Base-by-base conservation (phyloP, 2,113 vertebrate genomes). In the Odocoileus hemionus region DNA sequence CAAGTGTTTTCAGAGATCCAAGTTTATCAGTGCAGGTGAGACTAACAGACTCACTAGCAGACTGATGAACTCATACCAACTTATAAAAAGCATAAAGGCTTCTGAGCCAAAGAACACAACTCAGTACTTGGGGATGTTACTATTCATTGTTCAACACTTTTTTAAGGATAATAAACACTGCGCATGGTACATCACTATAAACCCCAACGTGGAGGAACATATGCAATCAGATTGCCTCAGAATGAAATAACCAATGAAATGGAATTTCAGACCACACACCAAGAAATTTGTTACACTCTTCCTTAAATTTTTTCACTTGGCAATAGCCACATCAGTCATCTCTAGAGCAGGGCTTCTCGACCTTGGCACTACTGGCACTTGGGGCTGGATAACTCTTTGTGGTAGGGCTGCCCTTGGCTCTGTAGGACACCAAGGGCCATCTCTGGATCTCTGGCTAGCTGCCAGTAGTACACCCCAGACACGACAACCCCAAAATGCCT, bases 141-240 rank as follows among this genome's bases (percentile, higher is more conserved):
- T 74, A 12, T 9, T 28, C 52, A 4, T 5, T 33, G 70, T 52
- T 86, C 57, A 23, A n/a, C 9, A 2, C 12, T 36, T 2, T 19
- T 50, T 78, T 39, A 13, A 0, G 3, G 60, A 84, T 60, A 92
- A 86, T 33, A 50, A 83, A 78, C 14, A 54, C 3, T 8, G 17
- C 0, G 0, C 13, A 0, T 25, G 6, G 57, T 1, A 1, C 30
- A 28, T 55, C 25, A 30, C 55, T 21, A 16, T 39, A 80, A 61
- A 50, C 16, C 25, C 30, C 43, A 21, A 4, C 0, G 11, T 1
- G 2, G 58, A 79, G 21, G 23, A 33, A 36, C 4, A 33, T 10
- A 17, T 0, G 0, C 13, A 14, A n/a, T 2, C 5, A 61, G 33
- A 50, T 5, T 13, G 26, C 7, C 36, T 43, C 47, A 21, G 43